phyloP scores from a whole-genome alignment of 2,797 vertebrate species.

The Intellagama lesueurii region DNA sequence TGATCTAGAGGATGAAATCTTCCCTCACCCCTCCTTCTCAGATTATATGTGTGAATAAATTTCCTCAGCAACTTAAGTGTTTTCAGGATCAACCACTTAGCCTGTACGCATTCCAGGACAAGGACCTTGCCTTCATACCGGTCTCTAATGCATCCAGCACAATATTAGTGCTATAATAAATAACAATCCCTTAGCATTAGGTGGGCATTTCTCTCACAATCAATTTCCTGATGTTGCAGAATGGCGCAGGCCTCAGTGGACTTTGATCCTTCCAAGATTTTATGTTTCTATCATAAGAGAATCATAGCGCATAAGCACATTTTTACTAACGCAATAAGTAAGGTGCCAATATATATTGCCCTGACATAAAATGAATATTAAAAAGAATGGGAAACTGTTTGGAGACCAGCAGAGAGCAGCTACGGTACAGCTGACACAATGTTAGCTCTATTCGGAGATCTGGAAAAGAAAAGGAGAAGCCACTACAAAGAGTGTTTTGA shows the following conservation, averaged over 20 bases:
- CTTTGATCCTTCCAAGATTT: constrained; percentile 75
- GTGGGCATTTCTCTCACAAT: constrained; percentile 71
- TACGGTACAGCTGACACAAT: constrained; percentile 50
- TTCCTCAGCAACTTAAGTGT: constrained; percentile 65
- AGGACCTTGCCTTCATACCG: constrained; percentile 67
- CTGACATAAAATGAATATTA: constrained; percentile 77
- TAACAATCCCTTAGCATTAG: constrained; percentile 75
- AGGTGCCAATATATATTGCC: constrained; percentile 75
- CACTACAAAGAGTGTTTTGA: constrained; percentile 44
- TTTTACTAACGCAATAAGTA: constrained; percentile 76
- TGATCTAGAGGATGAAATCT: constrained; percentile 35
- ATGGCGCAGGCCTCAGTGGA: constrained; percentile 71
- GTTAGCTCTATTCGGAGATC: constrained; percentile 60
- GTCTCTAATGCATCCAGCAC: constrained; percentile 67
- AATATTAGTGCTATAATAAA: constrained; percentile 74
- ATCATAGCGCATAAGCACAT: constrained; percentile 76
- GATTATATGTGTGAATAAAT: constrained; percentile 38
- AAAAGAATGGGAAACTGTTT: constrained; percentile 71
- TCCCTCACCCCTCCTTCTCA: background rate
- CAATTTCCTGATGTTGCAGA: constrained; percentile 73
- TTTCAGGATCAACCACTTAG: constrained; percentile 66
- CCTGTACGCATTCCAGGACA: constrained; percentile 67
- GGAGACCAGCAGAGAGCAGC: constrained; percentile 56
- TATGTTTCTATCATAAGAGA: constrained; percentile 76
- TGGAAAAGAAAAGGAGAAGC: constrained; percentile 40